Percentiles rank a stretch among this genome's conserved stretches.
Evolutionary conservation across 2,797 vertebrate species (phyloP).

Genomic region (Telmatherina bonti): DNA sequence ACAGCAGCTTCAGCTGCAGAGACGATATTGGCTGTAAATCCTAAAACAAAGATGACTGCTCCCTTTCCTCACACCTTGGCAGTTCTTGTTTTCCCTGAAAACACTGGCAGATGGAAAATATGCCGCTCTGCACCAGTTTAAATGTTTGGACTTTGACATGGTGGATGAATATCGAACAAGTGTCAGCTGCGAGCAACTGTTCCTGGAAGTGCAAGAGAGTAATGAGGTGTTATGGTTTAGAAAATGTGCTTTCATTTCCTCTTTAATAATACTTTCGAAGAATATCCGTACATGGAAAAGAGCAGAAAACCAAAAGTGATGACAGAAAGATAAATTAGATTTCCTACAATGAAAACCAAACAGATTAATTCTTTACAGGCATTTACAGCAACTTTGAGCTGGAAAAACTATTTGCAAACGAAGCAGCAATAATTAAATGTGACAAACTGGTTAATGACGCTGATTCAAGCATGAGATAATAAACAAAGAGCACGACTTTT

Average conservation of each 20-base stretch:
- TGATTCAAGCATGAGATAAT: conserved; percentile 47
- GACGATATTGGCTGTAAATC: conserved; percentile 67
- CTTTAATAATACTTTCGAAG: conserved; percentile 46
- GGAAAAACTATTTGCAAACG: conserved; percentile 36
- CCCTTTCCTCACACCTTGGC: conserved; percentile 38
- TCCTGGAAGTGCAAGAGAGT: conserved; percentile 6
- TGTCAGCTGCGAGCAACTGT: conserved; percentile 10
- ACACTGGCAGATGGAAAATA: conserved; percentile 8
- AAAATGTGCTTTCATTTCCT: conserved; percentile 49
- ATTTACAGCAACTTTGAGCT: conserved; percentile 32
- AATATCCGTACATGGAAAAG: conserved; percentile 26
- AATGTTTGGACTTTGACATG: conserved; percentile 7
- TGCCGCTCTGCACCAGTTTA: conserved; percentile 8
- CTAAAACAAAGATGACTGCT: conserved; percentile 62
- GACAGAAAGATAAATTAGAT: conserved; percentile 47
- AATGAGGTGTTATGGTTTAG: conserved; percentile 16
- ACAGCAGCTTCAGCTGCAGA: conserved; percentile 79
- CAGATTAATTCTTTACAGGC: conserved; percentile 42
- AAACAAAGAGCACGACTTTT: conserved; percentile 57
- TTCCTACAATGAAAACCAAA: conserved; percentile 8
- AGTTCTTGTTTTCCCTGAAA: conserved; percentile 31
- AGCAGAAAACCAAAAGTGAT: conserved; percentile 25
- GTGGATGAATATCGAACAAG: neutral
- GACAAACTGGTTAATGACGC: conserved; percentile 53
- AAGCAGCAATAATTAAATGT: conserved; percentile 33